Conservation (phyloP, 2,797 vertebrate genomes). For the Hippocampus kuda region DNA sequence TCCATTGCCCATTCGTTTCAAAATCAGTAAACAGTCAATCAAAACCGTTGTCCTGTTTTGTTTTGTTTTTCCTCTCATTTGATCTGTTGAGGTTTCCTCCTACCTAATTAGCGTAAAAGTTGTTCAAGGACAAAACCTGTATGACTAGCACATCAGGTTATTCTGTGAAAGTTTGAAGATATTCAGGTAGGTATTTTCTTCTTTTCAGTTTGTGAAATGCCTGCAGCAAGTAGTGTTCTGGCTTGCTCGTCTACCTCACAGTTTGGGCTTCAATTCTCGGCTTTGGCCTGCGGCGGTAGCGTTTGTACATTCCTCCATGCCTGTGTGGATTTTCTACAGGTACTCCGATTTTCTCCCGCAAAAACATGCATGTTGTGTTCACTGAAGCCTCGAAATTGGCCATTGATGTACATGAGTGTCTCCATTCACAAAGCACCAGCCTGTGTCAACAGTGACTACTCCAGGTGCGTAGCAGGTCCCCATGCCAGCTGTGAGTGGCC, state of each 20-base stretch:
- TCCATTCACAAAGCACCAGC: too few species aligned
- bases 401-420: too few species aligned
- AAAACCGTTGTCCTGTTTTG: slow-evolving; percentile 17
- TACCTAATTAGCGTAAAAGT: not conserved
- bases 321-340: too few species aligned
- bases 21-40: slow-evolving; percentile 52
- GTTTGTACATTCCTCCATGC: too few species aligned
- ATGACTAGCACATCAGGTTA: not conserved
- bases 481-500: too few species aligned
- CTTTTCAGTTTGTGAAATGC: not conserved
- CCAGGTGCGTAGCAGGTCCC: too few species aligned
- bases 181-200: not conserved
- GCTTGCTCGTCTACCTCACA: not conserved
- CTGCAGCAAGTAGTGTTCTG: not conserved
- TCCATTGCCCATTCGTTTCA: slow-evolving; percentile 62
- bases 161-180: not conserved
- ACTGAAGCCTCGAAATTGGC: too few species aligned
- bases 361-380: too few species aligned
- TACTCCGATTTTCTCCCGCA: too few species aligned
- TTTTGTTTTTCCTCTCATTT: not conserved
- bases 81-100: not conserved
- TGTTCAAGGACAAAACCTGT: not conserved
- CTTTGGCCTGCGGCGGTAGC: too few species aligned
- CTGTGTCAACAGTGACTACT: too few species aligned
- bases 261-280: not conserved